These are phyloP conservation scores for Acleris emargana DNA, from an alignment of 2,888 invertebrate genomes.

Conservation along the genomic window DNA sequence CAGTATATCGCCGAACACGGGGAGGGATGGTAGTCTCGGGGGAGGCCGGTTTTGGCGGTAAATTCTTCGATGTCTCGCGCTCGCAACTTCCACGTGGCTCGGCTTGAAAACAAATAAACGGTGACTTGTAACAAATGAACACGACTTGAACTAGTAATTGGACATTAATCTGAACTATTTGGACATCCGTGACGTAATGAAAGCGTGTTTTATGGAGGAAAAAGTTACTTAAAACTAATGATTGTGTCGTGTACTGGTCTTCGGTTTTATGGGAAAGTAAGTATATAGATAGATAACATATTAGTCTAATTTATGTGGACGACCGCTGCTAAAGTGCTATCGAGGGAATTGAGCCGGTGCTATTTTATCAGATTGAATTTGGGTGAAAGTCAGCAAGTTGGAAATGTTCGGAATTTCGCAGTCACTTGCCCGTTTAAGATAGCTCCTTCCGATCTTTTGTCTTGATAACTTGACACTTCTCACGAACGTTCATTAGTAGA, in stretches of 20 bases:
- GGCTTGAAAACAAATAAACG: constrained; percentile 47
- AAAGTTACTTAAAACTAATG: constrained; percentile 63
- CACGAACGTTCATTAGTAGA: constrained; percentile 16
- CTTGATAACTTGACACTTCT: constrained; percentile 29
- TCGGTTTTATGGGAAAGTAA: constrained; percentile 68
- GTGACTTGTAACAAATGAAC: constrained; percentile 37
- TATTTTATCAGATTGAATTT: constrained; percentile 37
- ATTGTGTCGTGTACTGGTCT: constrained; percentile 67
- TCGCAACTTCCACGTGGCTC: constrained; percentile 61
- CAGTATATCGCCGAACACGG: constrained; percentile 69
- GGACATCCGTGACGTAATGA: constrained; percentile 52
- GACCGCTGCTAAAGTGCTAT: constrained; percentile 26
- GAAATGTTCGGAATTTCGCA: constrained; percentile 33
- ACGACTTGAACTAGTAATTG: constrained; percentile 39
- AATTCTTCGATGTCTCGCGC: constrained; percentile 72
- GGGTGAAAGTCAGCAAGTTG: constrained; percentile 36
- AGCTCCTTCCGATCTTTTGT: constrained; percentile 22
- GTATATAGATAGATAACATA: constrained; percentile 44
- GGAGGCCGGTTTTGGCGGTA: constrained; percentile 58
- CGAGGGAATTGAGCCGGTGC: constrained; percentile 31
- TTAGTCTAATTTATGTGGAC: constrained; percentile 31
- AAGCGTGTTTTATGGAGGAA: constrained; percentile 50
- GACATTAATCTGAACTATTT: constrained; percentile 44
- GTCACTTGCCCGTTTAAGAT: constrained; percentile 30
- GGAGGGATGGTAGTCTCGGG: constrained; percentile 72